Base-by-base conservation (phyloP, 1,140 invertebrate genomes). In the Aradophagus sp. region DNA sequence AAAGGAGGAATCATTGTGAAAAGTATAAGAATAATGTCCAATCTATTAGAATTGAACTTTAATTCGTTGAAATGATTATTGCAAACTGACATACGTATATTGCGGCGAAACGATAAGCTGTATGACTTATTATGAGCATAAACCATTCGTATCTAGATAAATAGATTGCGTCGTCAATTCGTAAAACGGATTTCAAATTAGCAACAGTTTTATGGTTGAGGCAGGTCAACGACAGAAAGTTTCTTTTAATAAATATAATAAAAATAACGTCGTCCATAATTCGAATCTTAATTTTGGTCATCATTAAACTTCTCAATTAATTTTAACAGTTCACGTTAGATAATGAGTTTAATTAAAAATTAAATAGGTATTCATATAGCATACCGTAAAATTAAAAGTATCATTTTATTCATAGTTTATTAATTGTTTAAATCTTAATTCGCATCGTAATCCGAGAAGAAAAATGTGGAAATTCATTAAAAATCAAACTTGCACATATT, bases 21-120 rank as follows among this genome's bases (percentile, higher is more conserved):
- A 11, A 35, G 32, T 48, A 34, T 56, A 26, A 56, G 56, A 48
- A 48, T 65, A 34, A 34, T 15, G 39, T 34, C 12, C 7, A 12
- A 36, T 16, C 31, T 14, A 34, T 63, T 53, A 23, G 1, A 70
- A 52, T 55, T 55, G 34, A 36, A 58, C 45, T 66, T 42, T 42
- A 67, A 65, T 67, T 62, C 61, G 29, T 38, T 47, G 36, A 61
- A 63, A 53, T 58, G 67, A 67, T 67, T 67, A 53, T 45, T 58
- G 13, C 16, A 26, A 27, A 35, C 38, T 58, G 42, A 56, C 52
- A 63, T 63, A 73, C 62, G 67, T 73, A 50, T 53, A 67, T 63
- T 45, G 41, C 5, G 17, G 14, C 14, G 50, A 2, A 62, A 45
- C 14, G 50, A 61, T 62, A 55, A 59, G 44, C 36, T 19, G 31